phyloP scores from a whole-genome alignment of 2,888 invertebrate genomes.

The Diadromus collaris region DNA sequence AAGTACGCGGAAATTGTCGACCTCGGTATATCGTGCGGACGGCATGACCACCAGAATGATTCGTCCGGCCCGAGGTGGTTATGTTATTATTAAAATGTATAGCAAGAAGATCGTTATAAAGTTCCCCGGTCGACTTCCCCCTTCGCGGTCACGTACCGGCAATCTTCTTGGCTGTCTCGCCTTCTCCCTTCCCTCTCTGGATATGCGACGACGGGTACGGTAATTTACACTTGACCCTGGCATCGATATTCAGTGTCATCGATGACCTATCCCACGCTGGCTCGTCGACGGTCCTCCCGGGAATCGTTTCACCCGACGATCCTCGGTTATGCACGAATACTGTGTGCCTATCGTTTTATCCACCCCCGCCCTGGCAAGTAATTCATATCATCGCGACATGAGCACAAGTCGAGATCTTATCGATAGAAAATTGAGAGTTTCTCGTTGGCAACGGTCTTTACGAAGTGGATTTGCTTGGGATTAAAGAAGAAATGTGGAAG shows the following conservation, averaged over 20 bases:
- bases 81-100: background rate
- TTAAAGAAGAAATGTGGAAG: no score
- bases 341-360: conserved; percentile 11
- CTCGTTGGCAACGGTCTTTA: conserved; percentile 16
- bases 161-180: conserved; percentile 15
- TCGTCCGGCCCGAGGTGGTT: background rate
- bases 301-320: conserved; percentile 26
- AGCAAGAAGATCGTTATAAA: background rate
- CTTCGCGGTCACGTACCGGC: conserved; percentile 23
- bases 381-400: conserved; percentile 21
- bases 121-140: background rate
- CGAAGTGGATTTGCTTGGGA: background rate
- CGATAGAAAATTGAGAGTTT: conserved; percentile 40
- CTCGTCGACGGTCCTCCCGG: conserved; percentile 51
- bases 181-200: background rate
- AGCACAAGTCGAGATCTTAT: conserved; percentile 37
- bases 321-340: background rate
- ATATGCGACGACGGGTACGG: background rate
- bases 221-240: conserved; percentile 32
- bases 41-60: background rate
- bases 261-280: conserved; percentile 58
- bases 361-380: background rate
- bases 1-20: conserved; percentile 12
- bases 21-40: background rate
- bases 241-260: conserved; percentile 51